Conservation (phyloP, 2,113 vertebrate species). For the Typhlomys cinereus region DNA sequence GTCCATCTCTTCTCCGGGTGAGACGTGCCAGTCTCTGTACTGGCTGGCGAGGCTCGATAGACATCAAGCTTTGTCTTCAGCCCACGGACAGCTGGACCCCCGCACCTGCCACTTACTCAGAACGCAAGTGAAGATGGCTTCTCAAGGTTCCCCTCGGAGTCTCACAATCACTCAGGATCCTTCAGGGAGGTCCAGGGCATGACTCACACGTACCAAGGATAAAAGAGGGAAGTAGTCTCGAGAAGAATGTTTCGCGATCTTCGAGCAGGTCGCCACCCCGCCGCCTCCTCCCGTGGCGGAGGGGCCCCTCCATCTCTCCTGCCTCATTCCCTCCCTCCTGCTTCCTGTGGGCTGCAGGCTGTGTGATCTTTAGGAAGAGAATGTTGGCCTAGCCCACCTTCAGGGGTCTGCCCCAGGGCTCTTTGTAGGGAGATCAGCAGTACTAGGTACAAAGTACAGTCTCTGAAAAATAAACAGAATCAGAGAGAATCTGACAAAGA, state of each 20-base stretch:
- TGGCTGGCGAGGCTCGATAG: background rate
- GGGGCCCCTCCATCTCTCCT: background rate
- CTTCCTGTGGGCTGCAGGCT: background rate
- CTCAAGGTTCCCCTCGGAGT: background rate
- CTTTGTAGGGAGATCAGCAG: background rate
- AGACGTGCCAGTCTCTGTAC: background rate
- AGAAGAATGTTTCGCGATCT: background rate
- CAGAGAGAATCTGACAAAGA: too few species aligned
- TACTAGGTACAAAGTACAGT: background rate
- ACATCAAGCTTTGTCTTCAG: rapidly evolving
- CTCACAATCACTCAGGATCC: background rate
- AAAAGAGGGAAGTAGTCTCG: background rate
- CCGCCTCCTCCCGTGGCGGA: rapidly evolving
- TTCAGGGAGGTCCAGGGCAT: background rate
- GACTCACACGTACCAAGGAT: background rate
- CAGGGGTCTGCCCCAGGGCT: background rate
- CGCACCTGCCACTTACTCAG: constrained; percentile 9
- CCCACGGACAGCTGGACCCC: background rate
- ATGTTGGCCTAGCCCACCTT: background rate
- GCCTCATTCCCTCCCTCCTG: background rate
- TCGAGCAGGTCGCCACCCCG: too few species aligned
- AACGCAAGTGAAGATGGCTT: background rate
- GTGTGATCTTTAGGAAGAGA: too few species aligned
- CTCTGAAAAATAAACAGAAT: too few species aligned
- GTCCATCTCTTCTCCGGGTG: background rate